Base-by-base conservation (phyloP, 2,888 invertebrate genomes). In the Oegoconia quadripuncta region DNA sequence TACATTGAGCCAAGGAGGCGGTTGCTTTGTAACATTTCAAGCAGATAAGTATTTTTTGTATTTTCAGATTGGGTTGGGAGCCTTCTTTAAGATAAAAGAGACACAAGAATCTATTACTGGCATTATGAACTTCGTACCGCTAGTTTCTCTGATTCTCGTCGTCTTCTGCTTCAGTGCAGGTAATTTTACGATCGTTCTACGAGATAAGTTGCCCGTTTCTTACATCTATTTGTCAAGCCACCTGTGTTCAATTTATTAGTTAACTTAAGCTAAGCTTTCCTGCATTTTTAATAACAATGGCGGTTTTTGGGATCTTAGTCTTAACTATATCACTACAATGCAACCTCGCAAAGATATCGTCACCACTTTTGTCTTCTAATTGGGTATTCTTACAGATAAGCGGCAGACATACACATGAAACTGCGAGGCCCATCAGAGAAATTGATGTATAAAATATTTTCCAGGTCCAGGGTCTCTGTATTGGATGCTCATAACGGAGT, bases 141-240 rank as follows among this genome's bases (percentile, higher is more conserved):
- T 82, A 0, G 48, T 69, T 9, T 83, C 80, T 0, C 40, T 83
- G 1, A 68, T 79, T 3, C 30, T 81, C 1, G 64, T 75, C 0
- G 73, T 76, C 6, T 77, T 51, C 44, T 71, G 69, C 37, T 81
- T 50, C n/a, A 76, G 74, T 50, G 72, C 71, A 48, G 81, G 81
- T 80, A 48, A 59, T 53, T 44, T n/a, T n/a, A n/a, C n/a, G n/a
- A 14, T 17, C 4, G 11, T 34, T 42, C 8, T 23, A 33, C 14
- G 39, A 37, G 1, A 13, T 3, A 3, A 9, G 1, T 5, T 13
- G 14, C 6, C 14, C 14, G 3, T 18, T 7, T 18, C 7, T 18
- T n/a, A n/a, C n/a, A n/a, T n/a, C n/a, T n/a, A n/a, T n/a, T n/a
- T n/a, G n/a, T n/a, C n/a, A n/a, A n/a, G n/a, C n/a, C n/a, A n/a